These are phyloP conservation scores for Colostygia pectinataria DNA, from an alignment of 2,888 invertebrate species.

Conservation along the genomic window DNA sequence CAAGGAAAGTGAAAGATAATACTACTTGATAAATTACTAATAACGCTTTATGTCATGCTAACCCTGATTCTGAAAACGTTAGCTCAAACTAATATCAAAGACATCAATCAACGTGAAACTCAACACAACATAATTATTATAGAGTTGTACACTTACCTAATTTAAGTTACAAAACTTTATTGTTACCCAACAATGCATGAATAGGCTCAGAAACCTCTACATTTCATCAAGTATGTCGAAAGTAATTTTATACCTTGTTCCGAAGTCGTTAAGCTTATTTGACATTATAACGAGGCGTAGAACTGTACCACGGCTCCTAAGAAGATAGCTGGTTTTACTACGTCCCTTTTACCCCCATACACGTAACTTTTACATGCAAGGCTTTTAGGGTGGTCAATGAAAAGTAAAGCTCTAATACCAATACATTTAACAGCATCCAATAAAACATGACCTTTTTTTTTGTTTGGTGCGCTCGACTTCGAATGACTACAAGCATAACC, in stretches of 20 bases:
- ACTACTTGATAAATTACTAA: no score
- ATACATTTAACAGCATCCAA: no score
- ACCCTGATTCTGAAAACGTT: conserved; percentile 5
- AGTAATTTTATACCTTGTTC: conserved; percentile 22
- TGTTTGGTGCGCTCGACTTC: no score
- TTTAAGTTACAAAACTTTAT: conserved; percentile 20
- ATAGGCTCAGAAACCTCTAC: conserved; percentile 6
- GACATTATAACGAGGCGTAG: conserved; percentile 11
- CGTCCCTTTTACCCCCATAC: no score
- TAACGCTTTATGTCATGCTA: conserved; percentile 9
- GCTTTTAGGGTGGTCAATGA: no score
- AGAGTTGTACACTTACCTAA: conserved; percentile 9
- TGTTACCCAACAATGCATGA: conserved; percentile 10
- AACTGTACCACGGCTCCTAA: background rate
- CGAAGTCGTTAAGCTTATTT: conserved; percentile 21
- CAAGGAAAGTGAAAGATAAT: no score
- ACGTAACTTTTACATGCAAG: no score
- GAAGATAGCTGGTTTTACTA: conserved; percentile 2
- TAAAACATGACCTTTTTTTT: no score
- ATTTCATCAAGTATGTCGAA: conserved; percentile 16
- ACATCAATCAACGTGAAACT: conserved; percentile 17
- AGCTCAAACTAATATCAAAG: conserved; percentile 17
- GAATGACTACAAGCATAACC: no score
- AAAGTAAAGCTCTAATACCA: no score
- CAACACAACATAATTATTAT: conserved; percentile 4